phyloP scores from a whole-genome alignment of 2,113 vertebrate genomes.

The Scomber japonicus region DNA sequence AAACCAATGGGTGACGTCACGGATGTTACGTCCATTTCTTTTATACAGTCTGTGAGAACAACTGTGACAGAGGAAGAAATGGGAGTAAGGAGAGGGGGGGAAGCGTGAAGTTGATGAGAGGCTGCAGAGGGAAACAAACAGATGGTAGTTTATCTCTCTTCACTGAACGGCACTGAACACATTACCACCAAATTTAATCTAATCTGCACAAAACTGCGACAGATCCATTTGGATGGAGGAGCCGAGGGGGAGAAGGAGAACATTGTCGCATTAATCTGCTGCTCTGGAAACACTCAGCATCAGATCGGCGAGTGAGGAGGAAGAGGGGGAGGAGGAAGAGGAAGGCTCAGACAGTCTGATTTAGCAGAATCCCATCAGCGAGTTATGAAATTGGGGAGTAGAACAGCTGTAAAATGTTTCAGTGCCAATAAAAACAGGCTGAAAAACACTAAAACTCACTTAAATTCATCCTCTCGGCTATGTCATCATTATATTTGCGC shows the following conservation, averaged over 20 bases:
- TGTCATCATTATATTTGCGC: too few species aligned
- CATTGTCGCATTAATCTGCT: conserved; percentile 56
- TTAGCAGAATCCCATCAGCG: neutral
- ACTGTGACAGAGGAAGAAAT: neutral
- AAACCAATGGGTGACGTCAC: too few species aligned
- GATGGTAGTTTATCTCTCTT: conserved; percentile 63
- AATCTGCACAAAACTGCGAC: conserved; percentile 67
- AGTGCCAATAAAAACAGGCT: too few species aligned
- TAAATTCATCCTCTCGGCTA: too few species aligned
- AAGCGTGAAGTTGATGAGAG: conserved; percentile 32
- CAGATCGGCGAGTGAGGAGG: conserved; percentile 22
- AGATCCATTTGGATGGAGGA: conserved; percentile 69
- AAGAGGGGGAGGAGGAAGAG: conserved; percentile 14
- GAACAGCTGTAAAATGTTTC: too few species aligned
- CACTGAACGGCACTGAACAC: conserved; percentile 54
- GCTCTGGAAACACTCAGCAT: conserved; percentile 46
- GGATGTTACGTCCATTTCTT: too few species aligned
- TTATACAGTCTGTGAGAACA: too few species aligned
- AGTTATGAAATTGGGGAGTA: neutral
- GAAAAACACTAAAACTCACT: too few species aligned
- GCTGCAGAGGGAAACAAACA: conserved; percentile 26
- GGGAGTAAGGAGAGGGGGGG: neutral
- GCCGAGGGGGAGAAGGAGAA: conserved; percentile 55
- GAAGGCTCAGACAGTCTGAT: conserved; percentile 3
- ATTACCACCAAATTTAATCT: conserved; percentile 71